A percentile compares a stretch with the other conserved stretches of the same genome.
These are phyloP conservation scores for Actenoides hombroni DNA, from an alignment of 2,113 vertebrate species.

Conservation along the genomic window DNA sequence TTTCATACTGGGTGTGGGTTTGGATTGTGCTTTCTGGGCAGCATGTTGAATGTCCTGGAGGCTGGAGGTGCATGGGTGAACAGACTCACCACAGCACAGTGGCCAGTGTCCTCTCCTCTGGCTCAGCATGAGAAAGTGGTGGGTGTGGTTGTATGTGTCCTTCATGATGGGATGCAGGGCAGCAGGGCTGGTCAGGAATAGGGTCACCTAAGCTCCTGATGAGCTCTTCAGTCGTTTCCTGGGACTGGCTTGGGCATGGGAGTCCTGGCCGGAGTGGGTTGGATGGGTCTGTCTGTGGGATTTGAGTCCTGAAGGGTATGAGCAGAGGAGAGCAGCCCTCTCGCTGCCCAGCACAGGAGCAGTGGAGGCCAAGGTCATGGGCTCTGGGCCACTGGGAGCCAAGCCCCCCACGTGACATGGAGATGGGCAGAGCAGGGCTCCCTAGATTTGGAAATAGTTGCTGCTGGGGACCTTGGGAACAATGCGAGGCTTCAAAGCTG, in stretches of 20 bases:
- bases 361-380: neutral
- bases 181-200: neutral
- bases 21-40: neutral
- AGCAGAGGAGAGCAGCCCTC: neutral
- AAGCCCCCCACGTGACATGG: neutral
- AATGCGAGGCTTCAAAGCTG: fast-evolving
- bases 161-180: fast-evolving
- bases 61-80: neutral
- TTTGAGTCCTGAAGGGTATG: neutral
- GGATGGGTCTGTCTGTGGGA: neutral
- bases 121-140: neutral
- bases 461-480: neutral
- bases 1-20: neutral
- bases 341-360: fast-evolving
- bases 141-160: neutral
- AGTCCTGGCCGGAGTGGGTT: neutral
- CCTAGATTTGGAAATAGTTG: neutral
- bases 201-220: neutral
- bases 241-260: fast-evolving
- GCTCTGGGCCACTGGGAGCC: neutral
- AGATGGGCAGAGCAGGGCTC: neutral
- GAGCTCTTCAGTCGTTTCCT: neutral
- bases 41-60: neutral
- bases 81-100: neutral
- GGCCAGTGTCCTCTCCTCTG: neutral